phyloP scores from a whole-genome alignment of 2,797 vertebrate genomes.

The Pseudomugil tenellus region DNA sequence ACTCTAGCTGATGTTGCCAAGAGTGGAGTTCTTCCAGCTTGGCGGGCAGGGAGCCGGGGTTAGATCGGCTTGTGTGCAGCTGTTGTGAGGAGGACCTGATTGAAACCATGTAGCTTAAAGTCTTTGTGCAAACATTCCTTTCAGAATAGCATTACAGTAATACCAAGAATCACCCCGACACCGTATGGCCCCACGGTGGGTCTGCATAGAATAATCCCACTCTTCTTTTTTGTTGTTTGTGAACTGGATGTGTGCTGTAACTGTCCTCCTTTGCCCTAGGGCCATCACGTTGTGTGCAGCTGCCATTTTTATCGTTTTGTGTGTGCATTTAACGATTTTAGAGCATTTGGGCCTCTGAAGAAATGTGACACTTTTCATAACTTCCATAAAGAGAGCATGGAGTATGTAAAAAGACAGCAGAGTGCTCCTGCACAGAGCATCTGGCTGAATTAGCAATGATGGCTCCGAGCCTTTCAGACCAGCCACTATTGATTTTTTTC shows the following conservation, averaged over 20 bases:
- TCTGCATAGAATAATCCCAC: neutral
- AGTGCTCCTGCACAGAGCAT: conserved; percentile 49
- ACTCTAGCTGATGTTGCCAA: conserved; percentile 26
- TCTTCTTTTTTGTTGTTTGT: conserved; percentile 14
- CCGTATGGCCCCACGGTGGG: conserved; percentile 12
- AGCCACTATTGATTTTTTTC: conserved; percentile 44
- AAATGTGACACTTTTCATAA: conserved; percentile 66
- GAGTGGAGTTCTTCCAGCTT: conserved; percentile 36
- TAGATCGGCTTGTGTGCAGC: conserved; percentile 37
- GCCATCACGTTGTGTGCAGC: conserved; percentile 25
- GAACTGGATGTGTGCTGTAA: neutral
- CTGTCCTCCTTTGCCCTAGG: conserved; percentile 20
- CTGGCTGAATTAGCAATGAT: conserved; percentile 62
- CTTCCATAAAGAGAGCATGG: conserved; percentile 44
- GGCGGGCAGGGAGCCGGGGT: conserved; percentile 33
- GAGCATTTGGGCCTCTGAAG: conserved; percentile 43
- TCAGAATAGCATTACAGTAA: conserved; percentile 42
- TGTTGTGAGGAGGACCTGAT: conserved; percentile 47
- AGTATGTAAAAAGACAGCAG: conserved; percentile 57
- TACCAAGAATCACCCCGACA: conserved; percentile 25
- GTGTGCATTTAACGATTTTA: conserved; percentile 51
- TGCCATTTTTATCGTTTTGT: conserved; percentile 30
- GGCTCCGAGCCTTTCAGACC: conserved; percentile 52
- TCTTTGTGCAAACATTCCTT: conserved; percentile 50
- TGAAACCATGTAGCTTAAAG: conserved; percentile 53